A percentile compares a stretch with the other conserved stretches of the same genome.
These are phyloP conservation scores for Zalophus californianus DNA, from an alignment of 2,797 vertebrate genomes.

Conservation along the genomic window DNA sequence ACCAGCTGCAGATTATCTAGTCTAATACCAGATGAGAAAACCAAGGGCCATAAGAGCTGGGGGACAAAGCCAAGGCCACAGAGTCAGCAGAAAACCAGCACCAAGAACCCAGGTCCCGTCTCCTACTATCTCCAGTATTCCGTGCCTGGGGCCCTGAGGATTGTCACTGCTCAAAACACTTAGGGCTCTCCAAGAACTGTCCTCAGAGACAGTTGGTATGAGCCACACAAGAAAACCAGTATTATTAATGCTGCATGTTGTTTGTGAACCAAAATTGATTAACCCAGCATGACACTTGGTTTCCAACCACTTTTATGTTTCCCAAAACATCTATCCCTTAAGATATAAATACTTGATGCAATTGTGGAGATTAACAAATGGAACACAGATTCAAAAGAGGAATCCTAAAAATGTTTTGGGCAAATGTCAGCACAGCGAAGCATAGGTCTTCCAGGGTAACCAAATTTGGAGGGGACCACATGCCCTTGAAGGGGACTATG, in stretches of 20 bases:
- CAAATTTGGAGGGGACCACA: not conserved
- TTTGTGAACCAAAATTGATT: not conserved
- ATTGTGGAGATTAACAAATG: not conserved
- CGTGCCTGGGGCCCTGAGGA: not conserved
- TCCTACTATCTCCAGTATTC: not conserved
- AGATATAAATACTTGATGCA: not conserved
- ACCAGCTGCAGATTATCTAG: not conserved
- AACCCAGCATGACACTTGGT: not conserved
- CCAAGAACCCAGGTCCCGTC: not conserved
- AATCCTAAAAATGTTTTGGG: not conserved
- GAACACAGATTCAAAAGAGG: not conserved
- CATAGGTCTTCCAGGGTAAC: not conserved
- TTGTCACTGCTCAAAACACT: not conserved
- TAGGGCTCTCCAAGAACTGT: not conserved
- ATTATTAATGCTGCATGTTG: not conserved
- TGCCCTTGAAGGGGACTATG: not conserved
- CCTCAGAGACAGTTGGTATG: not conserved
- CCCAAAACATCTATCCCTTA: constrained; percentile 30
- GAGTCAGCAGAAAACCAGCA: not conserved
- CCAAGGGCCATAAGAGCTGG: not conserved
- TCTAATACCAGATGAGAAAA: not conserved
- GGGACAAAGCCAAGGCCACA: not conserved
- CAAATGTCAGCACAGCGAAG: not conserved
- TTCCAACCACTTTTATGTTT: constrained; percentile 40
- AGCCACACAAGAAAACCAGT: not conserved